Conservation (phyloP, 2,113 vertebrate genomes). For the Chamaea fasciata region DNA sequence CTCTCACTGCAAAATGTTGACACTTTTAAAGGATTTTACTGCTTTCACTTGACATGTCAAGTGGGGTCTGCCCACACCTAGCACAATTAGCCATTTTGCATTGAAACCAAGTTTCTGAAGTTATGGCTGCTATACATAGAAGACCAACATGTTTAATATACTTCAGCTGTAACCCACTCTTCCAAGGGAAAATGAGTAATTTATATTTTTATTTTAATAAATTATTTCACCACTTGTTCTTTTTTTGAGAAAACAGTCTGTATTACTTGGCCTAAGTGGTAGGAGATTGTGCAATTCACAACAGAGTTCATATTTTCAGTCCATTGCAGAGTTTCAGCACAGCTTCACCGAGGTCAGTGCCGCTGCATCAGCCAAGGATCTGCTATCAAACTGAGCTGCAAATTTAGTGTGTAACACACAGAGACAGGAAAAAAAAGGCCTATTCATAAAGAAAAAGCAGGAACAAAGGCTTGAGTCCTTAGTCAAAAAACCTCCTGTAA, state of each 20-base stretch:
- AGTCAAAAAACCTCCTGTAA: not conserved
- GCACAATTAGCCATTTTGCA: not conserved
- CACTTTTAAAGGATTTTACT: not conserved
- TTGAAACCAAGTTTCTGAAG: not conserved
- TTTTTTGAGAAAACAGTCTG: not conserved
- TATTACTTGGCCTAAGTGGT: not conserved
- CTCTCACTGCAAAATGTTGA: not conserved
- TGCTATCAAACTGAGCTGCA: not conserved
- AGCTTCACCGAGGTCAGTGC: not conserved
- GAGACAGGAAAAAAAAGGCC: not conserved
- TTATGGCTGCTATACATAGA: not conserved
- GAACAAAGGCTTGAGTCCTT: not conserved
- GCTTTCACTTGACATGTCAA: not conserved
- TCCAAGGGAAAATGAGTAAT: not conserved
- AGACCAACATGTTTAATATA: not conserved
- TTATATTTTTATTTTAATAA: not conserved
- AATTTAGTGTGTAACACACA: not conserved
- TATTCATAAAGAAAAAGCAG: not conserved
- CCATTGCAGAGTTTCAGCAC: not conserved
- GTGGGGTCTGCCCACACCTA: not conserved
- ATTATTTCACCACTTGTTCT: not conserved
- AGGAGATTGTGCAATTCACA: slow-evolving; percentile 27
- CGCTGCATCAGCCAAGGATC: not conserved
- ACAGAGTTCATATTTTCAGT: not conserved
- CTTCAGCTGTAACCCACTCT: not conserved